Base-by-base conservation (phyloP, 2,888 invertebrate genomes). In the Callyntrura guangdongensis region DNA sequence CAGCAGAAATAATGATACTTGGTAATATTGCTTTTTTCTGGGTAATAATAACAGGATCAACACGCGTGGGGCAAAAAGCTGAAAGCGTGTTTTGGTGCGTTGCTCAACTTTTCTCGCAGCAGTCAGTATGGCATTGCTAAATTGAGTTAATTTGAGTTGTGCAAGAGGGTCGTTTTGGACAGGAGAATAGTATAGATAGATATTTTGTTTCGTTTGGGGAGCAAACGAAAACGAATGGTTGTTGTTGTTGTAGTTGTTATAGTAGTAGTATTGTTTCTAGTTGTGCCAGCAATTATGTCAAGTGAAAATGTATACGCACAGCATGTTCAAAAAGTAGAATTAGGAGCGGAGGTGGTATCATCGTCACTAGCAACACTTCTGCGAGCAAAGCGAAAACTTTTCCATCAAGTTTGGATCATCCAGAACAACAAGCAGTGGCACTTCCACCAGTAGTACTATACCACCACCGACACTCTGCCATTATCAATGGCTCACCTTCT, bases 81-180 rank as follows among this genome's bases (percentile, higher is more conserved):
- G 36, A 36, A 36, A 36, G n/a, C 17, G 72, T 6, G 36, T 47
- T 72, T 53, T 67, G 25, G 12, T 67, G 67, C 36, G 72, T 47
- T 17, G 17, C 72, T 25, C 27, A 72, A 72, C 72, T 72, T 72
- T 36, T 72, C 45, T 45, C 72, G 14, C 2, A 47, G 17, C 72
- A 8, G 53, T 12, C 56, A 45, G 12, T 47, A 77, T 79, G 77
- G 87, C 69, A 81, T 81, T 20, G 56, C 36, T 47, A 81, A 87
- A 87, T 87, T 87, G 81, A 87, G 87, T 87, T 87, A 87, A 87
- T 87, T 87, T 81, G 36, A 20, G 81, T 25, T 69, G 67, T 64
- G 61, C 61, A 61, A 69, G 69, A 22, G 69, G 27, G 67, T 47
- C 27, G 25, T 8, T 53, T 47, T 79, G 25, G 27, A 67, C 20